phyloP scores from a whole-genome alignment of 2,888 invertebrate species.

The Thalpophila matura region DNA sequence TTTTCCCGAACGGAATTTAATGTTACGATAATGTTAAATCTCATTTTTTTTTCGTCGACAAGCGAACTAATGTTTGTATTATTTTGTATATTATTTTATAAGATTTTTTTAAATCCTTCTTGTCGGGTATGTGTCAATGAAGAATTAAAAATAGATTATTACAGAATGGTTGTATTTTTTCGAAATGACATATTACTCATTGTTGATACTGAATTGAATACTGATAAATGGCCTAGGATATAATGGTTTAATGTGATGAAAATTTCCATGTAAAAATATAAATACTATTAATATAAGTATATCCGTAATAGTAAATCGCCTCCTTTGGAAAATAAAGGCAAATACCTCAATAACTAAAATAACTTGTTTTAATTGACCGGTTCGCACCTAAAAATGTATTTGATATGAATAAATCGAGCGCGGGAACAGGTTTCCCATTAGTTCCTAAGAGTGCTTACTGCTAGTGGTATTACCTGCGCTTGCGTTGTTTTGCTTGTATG shows the following conservation, averaged over 20 bases:
- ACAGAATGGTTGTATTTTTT: slow-evolving; percentile 89
- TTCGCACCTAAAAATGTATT: slow-evolving; percentile 52
- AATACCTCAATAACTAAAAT: slow-evolving; percentile 88
- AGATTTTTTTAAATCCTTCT: slow-evolving; percentile 84
- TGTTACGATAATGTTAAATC: slow-evolving; percentile 85
- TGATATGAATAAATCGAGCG: slow-evolving; percentile 32
- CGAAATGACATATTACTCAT: slow-evolving; percentile 85
- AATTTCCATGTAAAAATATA: slow-evolving; percentile 91
- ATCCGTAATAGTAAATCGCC: slow-evolving; percentile 89
- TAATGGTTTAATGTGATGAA: slow-evolving; percentile 88
- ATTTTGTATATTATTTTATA: slow-evolving; percentile 91
- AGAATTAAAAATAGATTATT: slow-evolving; percentile 82
- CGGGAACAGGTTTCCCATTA: slow-evolving; percentile 50
- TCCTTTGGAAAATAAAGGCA: slow-evolving; percentile 89
- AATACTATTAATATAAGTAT: slow-evolving; percentile 89
- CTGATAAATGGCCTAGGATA: slow-evolving; percentile 88
- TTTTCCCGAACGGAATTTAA: slow-evolving; percentile 81
- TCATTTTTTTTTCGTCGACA: slow-evolving; percentile 81
- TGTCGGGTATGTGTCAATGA: slow-evolving; percentile 77
- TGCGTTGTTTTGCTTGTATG: slow-evolving; percentile 19
- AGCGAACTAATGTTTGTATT: slow-evolving; percentile 88
- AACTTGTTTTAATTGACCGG: slow-evolving; percentile 81
- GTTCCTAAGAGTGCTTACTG: slow-evolving; percentile 45
- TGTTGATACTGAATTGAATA: slow-evolving; percentile 87
- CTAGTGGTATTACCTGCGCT: slow-evolving; percentile 18